Evolutionary conservation across 1,140 invertebrate genomes (phyloP), one percentile per base, ranked within the genome.

Genomic region (Probaryconus sp.): DNA sequence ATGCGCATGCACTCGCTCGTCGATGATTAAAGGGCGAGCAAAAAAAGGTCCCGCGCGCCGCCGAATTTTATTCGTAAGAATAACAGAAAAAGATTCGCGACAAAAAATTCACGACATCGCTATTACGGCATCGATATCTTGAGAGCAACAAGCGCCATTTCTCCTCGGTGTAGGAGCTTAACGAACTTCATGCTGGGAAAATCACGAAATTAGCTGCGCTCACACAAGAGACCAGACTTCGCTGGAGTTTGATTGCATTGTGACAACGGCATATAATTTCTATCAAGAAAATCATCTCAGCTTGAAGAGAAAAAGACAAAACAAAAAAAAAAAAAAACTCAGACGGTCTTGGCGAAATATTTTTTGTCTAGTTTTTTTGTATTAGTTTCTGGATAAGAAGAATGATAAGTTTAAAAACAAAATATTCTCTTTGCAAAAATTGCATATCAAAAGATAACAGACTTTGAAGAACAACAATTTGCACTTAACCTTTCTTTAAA

Each of bases 161-260:
- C 24, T 56, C 26, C 45, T 26, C 20, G 14, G 48, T 55, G 30
- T 38, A 4, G 31, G 64, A 58, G 31, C 58, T 71, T 63, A 58
- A 58, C 53, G 40, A 64, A 64, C 26, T 63, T 64, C 50, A 30
- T 20, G 51, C 37, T 50, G 69, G 14, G 60, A 72, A 72, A 64
- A 64, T 72, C 51, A 51, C 43, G 31, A 72, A 56, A 73, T 56
- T 61, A 53, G 30, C 20, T 53, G 51, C n/a, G 51, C 51, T 51
- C 60, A 51, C 53, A 61, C 69, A 35, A 60, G 69, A 65, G 60
- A 72, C 47, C 24, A 21, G 45, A 67, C 48, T 68, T 67, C 1
- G 17, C 5, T 3, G 35, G 42, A 74, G 63, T 74, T 74, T 74
- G 70, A 74, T 74, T 68, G 45, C 42, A 14, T 43, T 11, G 42